Evolutionary conservation across 2,888 invertebrate genomes (phyloP).

Genomic region (Microchrysa polita): DNA sequence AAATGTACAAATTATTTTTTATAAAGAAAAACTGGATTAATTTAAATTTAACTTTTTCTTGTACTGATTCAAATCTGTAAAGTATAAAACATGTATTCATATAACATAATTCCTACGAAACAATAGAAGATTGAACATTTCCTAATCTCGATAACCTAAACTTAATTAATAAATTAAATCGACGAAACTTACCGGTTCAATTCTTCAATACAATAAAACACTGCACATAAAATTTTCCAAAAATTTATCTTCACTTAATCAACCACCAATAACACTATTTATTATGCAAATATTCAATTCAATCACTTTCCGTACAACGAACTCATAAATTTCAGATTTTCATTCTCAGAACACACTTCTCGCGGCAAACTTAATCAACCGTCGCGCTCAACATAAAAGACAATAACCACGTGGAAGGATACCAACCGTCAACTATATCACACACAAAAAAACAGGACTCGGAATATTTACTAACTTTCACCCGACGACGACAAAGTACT

Average conservation of each 20-base stretch:
- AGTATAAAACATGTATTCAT: too few relatives aligned
- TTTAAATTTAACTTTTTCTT: too few relatives aligned
- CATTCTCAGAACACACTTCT: background rate
- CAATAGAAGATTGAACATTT: too few relatives aligned
- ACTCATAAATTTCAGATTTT: conserved; percentile 24
- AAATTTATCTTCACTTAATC: background rate
- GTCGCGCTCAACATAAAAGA: background rate
- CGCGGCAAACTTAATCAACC: conserved; percentile 26
- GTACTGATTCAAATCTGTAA: too few relatives aligned
- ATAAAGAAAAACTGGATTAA: too few relatives aligned
- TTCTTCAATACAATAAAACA: background rate
- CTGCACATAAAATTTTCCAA: background rate
- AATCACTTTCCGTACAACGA: conserved; percentile 24
- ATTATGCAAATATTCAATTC: conserved; percentile 24
- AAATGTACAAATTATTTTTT: too few relatives aligned
- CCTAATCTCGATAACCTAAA: too few relatives aligned
- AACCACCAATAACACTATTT: conserved; percentile 4
- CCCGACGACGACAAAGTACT: background rate
- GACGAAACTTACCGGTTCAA: too few relatives aligned
- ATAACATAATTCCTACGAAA: too few relatives aligned
- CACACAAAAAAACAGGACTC: conserved; percentile 7
- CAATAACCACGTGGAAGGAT: conserved; percentile 18
- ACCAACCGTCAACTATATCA: conserved; percentile 16
- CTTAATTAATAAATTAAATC: too few relatives aligned
- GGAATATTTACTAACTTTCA: too few relatives aligned